phyloP scores from a whole-genome alignment of 2,797 vertebrate genomes.

The Acipenser oxyrinchus region DNA sequence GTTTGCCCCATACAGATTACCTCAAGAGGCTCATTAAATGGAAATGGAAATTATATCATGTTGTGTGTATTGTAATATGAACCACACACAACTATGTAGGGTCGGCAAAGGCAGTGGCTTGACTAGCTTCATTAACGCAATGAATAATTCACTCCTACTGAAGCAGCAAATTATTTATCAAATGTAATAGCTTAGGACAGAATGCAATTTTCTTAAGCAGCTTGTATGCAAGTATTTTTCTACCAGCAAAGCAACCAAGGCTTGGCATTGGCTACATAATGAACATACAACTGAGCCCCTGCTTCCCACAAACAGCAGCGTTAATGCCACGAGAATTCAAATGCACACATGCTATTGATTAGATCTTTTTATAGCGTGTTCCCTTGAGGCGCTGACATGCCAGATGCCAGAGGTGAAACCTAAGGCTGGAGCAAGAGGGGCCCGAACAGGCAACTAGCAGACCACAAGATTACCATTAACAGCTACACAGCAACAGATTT shows the following conservation, averaged over 20 bases:
- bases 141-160: not conserved
- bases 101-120: not conserved
- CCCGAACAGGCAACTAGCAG: too few relatives aligned
- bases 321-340: conserved; percentile 14
- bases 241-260: conserved; percentile 15
- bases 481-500: too few relatives aligned
- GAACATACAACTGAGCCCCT: conserved; percentile 6
- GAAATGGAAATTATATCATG: conserved; percentile 1
- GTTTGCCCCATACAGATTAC: too few relatives aligned
- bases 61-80: not conserved
- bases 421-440: too few relatives aligned
- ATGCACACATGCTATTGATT: not conserved
- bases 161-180: conserved; percentile 8
- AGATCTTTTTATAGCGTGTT: not conserved
- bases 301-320: conserved; percentile 6
- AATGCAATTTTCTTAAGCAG: conserved; percentile 16
- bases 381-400: too few relatives aligned
- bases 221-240: conserved; percentile 18
- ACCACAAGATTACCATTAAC: too few relatives aligned
- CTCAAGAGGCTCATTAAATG: not conserved
- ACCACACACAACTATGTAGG: too few relatives aligned
- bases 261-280: conserved; percentile 11
- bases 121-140: conserved; percentile 9
- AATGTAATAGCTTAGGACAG: conserved; percentile 18
- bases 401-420: too few relatives aligned